Evolutionary conservation across 2,888 invertebrate species (phyloP).

Genomic region (Merodon equestris): DNA sequence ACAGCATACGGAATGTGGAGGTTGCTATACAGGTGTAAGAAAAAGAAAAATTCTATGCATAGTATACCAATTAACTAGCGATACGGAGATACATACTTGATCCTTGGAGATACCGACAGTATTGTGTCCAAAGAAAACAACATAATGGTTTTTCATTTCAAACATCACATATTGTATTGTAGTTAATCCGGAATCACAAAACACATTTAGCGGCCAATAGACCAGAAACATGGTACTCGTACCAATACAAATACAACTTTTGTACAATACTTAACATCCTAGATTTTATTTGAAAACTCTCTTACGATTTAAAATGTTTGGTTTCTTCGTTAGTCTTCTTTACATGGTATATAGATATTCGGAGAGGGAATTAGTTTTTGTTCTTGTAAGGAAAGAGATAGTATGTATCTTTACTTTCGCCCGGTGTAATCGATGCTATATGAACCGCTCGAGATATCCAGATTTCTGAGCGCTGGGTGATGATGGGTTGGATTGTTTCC

Average conservation of each 20-base stretch:
- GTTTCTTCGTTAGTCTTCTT: slow-evolving; percentile 44
- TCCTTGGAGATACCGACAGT: no score
- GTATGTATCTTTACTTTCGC: slow-evolving; percentile 75
- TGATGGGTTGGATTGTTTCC: slow-evolving; percentile 82
- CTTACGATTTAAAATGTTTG: slow-evolving; percentile 51
- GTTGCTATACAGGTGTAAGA: slow-evolving; percentile 17
- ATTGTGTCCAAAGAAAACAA: no score
- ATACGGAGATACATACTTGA: no score
- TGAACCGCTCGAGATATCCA: slow-evolving; percentile 87
- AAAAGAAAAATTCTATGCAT: slow-evolving; percentile 19
- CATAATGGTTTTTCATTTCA: no score
- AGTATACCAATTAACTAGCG: no score
- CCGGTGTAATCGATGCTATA: slow-evolving; percentile 88
- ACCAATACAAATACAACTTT: slow-evolving; percentile 18
- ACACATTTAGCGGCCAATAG: neutral
- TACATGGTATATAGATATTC: neutral
- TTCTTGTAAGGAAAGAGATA: no score
- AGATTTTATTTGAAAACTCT: slow-evolving; percentile 25
- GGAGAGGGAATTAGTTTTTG: neutral
- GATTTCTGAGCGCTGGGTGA: slow-evolving; percentile 85
- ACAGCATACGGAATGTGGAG: slow-evolving; percentile 20
- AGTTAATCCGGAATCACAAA: slow-evolving; percentile 6
- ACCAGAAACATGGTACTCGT: no score
- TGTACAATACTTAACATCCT: neutral
- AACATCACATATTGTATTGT: slow-evolving; percentile 17